Percentiles rank a stretch among this genome's conserved stretches.
Conservation (phyloP, 2,888 invertebrate species). For the Piscicola geometra region DNA sequence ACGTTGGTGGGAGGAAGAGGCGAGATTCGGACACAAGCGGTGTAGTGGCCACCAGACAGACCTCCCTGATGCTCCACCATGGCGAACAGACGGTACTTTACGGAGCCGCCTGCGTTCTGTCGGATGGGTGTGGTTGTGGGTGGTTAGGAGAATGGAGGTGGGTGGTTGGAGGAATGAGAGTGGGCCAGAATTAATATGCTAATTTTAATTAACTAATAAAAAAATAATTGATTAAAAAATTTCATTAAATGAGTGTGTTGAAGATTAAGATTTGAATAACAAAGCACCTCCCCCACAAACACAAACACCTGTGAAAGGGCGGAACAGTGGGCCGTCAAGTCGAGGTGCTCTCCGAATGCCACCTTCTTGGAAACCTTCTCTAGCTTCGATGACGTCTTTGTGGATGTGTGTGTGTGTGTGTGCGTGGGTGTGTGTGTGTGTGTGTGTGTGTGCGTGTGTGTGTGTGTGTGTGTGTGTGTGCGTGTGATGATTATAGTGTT, state of each 20-base stretch:
- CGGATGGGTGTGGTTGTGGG: constrained; percentile 55
- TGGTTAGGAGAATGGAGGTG: background rate
- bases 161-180: background rate
- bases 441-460: no score
- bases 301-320: constrained; percentile 60
- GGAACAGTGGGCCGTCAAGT: constrained; percentile 81
- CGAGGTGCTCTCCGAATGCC: constrained; percentile 76
- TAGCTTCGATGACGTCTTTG: constrained; percentile 12
- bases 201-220: no score
- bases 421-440: no score
- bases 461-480: no score
- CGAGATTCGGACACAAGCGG: constrained; percentile 82
- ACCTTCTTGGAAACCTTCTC: constrained; percentile 78
- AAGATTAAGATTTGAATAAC: no score
- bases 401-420: no score
- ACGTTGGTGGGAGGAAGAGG: background rate
- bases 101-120: constrained; percentile 60
- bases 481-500: no score
- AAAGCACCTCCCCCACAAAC: no score
- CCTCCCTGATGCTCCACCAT: constrained; percentile 91
- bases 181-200: background rate
- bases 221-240: no score
- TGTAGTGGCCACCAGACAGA: constrained; percentile 83
- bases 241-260: no score
- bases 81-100: constrained; percentile 85